Evolutionary conservation across 2,113 vertebrate genomes (phyloP), one percentile per base, ranked within the genome.

Genomic region (mouse (Mus musculus)): DNA sequence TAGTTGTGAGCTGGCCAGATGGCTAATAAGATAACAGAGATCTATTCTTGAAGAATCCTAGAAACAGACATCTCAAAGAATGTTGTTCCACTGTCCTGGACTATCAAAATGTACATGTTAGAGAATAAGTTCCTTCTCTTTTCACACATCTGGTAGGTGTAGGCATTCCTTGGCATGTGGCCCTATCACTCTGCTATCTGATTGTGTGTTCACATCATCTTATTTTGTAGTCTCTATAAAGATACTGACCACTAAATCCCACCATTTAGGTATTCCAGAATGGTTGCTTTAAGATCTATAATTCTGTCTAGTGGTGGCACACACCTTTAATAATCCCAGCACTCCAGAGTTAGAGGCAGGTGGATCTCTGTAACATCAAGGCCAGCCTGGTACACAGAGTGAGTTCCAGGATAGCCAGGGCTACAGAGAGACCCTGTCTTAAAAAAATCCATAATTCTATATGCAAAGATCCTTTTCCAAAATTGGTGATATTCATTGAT

Each of bases 201-300:
- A 6, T 9, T 88, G 4, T 9, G 14, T 88, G 6, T 96, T 82
- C 46, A 84, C 7, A 85, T 93, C 9, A 26, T 49, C 67, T 84
- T 91, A 46, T 88, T 26, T 94, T 87, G 13, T 78, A 17, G 63
- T 52, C 69, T 8, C 89, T 90, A 77, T 67, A 88, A 85, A 42
- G 54, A 90, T 7, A 87, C 12, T 81, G 61, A 42, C 72, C 52
- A 94, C 33, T 73, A 39, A 94, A 85, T 95, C 88, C 71, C 3
- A 19, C 17, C 22, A 17, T 2, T 24, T 26, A 89, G 82, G 72
- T 93, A 94, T 80, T 42, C n/a, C n/a, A 73, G 14, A 65, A 84
- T n/a, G 67, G 61, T 88, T 67, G 30, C 28, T 19, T 82, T 56
- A 96, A 82, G 26, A 90, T 90, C 16, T 26, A 52, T 78, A 73